Base-by-base conservation (phyloP, 2,113 vertebrate genomes). In the Pangasianodon gigas region DNA sequence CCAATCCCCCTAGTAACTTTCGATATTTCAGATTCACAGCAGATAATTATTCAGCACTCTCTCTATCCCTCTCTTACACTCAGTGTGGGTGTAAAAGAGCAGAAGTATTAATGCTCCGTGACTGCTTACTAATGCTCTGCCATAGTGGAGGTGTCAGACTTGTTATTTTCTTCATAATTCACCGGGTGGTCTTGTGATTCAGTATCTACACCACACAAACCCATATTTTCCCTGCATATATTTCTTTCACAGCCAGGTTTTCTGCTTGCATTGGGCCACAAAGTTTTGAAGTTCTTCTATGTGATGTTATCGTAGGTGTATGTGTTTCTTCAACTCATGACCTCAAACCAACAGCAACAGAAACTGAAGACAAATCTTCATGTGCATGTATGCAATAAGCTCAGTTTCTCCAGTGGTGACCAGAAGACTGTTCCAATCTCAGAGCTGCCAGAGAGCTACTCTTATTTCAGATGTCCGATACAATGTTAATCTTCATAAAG, bases 111-210 rank as follows among this genome's bases (percentile, higher is more conserved):
- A 85, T 89, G 69, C 52, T 37, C 67, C 14, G 21, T 48, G 62
- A 62, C 62, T 88, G 83, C 16, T 85, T 85, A 77, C 74, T 85
- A 81, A 75, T 89, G 18, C 52, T 52, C 77, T 83, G 58, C 41
- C 58, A 16, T 75, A 44, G 51, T 87, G 37, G 80, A 88, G 86
- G 86, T 91, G 89, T 83, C 82, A 91, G 89, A 91, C 91, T 67
- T 52, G 85, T 71, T 87, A 84, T 71, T 62, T 87, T 87, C 44
- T 44, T 75, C 51, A 26, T 82, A 79, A 86, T 37, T 86, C 54
- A 58, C 87, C 10, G 54, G 32, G 87, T 75, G 51, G 81, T 83
- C 88, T 69, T 74, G 86, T 82, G 86, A 87, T 88, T 88, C 65
- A 24, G 9, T 80, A 86, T 46, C 81, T 74, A 60, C 67, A 41